Base-by-base conservation (phyloP, 64 coral and sea anemone genomes). In the Montipora capricornis region DNA sequence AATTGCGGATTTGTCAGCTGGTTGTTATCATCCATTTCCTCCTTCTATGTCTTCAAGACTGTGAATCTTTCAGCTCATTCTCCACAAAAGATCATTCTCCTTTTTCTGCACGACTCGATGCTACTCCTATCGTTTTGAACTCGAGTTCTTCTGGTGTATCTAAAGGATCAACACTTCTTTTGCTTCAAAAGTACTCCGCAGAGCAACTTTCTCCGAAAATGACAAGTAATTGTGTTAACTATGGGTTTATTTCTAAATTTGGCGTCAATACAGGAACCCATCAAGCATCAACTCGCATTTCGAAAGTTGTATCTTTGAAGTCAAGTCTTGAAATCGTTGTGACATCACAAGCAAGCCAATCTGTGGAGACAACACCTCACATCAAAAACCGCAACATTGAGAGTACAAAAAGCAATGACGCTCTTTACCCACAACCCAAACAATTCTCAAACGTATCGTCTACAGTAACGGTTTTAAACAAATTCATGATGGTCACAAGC, bases 171-270 rank as follows among this genome's bases (percentile, higher is more conserved):
- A 86, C 44, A 71, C 62, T 73, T 73, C 66, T 44, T 12, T 73
- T 59, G 44, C 19, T 9, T 50, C 82, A 68, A 50, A 64, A 86
- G 45, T 64, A 71, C 15, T 69, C 66, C 17, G 3, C 16, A 86
- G 45, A 20, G 45, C 37, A 71, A 70, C 45, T 11, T n/a, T n/a
- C 12, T 29, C 26, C 68, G 64, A 45, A 86, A 86, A 86, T 64
- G 14, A 44, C 16, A 19, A 67, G 19, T 9, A 84, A 46, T 68
- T 84, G 14, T 68, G 61, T 84, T 84, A 84, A 84, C 81, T 59
- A 68, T 84, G 61, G 16, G 46, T 69, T 47, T 84, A 13, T 50
- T 86, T 73, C 82, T 86, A 68, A 71, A 86, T 86, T 86, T 86
- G 82, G 47, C 16, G 64, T 86, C 62, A 6, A 71, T 26, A 86